These are phyloP conservation scores for Xenopus borealis DNA, from an alignment of 2,113 vertebrate genomes.

Conservation along the genomic window DNA sequence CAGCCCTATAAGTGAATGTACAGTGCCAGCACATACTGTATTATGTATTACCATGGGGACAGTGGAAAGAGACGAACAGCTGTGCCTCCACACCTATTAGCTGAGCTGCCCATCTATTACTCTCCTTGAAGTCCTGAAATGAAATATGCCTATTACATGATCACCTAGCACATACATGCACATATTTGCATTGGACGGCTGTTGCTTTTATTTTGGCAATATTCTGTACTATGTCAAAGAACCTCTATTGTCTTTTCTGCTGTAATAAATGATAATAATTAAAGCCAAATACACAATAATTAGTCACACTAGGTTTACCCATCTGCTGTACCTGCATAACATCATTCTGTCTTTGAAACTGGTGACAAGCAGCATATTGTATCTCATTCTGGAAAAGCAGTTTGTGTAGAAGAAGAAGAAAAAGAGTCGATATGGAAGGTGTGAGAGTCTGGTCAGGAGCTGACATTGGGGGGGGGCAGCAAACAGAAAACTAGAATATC, in stretches of 20 bases:
- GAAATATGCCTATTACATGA: background rate
- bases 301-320: conserved; percentile 89
- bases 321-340: conserved; percentile 81
- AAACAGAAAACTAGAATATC: too few relatives aligned
- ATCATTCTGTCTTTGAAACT: conserved; percentile 73
- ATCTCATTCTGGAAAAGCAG: conserved; percentile 68
- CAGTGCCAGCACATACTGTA: too few relatives aligned
- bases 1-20: too few relatives aligned
- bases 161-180: background rate
- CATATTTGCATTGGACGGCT: conserved; percentile 4
- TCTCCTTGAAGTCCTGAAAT: background rate
- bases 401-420: conserved; percentile 56
- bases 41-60: too few relatives aligned
- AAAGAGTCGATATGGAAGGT: conserved; percentile 62
- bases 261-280: conserved; percentile 90
- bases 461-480: too few relatives aligned
- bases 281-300: conserved; percentile 89
- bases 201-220: conserved; percentile 52
- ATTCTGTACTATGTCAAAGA: conserved; percentile 64
- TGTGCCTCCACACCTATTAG: background rate
- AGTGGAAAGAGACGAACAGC: background rate
- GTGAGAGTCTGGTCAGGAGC: conserved; percentile 18
- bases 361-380: conserved; percentile 79
- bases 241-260: conserved; percentile 79
- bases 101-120: background rate